Conservation (phyloP, 2,797 vertebrate species). For the Rachycentron canadum region DNA sequence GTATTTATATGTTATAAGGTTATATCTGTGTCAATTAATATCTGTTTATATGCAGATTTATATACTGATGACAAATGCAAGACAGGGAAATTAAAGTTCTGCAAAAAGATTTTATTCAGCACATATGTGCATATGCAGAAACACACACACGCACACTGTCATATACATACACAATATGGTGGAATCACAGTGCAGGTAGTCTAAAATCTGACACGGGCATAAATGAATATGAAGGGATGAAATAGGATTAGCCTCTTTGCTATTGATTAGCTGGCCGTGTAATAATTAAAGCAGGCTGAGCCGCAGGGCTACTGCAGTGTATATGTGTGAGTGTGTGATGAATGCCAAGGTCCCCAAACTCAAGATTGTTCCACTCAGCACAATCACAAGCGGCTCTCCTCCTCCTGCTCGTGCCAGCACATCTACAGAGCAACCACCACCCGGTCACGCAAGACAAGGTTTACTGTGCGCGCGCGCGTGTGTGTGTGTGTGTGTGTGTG, state of each 20-base stretch:
- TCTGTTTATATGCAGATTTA: neutral
- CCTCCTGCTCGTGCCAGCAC: slow-evolving; percentile 54
- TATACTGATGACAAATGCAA: neutral
- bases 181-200: slow-evolving; percentile 47
- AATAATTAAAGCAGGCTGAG: slow-evolving; percentile 78
- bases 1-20: neutral
- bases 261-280: slow-evolving; percentile 75
- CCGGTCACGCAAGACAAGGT: slow-evolving; percentile 52
- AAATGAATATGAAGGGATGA: slow-evolving; percentile 77
- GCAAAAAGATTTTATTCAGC: neutral
- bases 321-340: slow-evolving; percentile 59
- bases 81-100: neutral
- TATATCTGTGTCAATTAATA: neutral
- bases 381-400: slow-evolving; percentile 57
- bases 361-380: slow-evolving; percentile 74
- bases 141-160: slow-evolving; percentile 21
- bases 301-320: slow-evolving; percentile 70
- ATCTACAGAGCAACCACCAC: slow-evolving; percentile 28
- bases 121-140: slow-evolving; percentile 2
- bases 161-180: slow-evolving; percentile 8
- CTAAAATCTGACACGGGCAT: slow-evolving; percentile 69
- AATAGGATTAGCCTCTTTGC: slow-evolving; percentile 77
- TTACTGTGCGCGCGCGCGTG: slow-evolving; percentile 31
- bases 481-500: slow-evolving; percentile 21
- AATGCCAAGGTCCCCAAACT: slow-evolving; percentile 74